Evolutionary conservation across 2,113 vertebrate species (phyloP).

Genomic region (Hiodon alosoides): DNA sequence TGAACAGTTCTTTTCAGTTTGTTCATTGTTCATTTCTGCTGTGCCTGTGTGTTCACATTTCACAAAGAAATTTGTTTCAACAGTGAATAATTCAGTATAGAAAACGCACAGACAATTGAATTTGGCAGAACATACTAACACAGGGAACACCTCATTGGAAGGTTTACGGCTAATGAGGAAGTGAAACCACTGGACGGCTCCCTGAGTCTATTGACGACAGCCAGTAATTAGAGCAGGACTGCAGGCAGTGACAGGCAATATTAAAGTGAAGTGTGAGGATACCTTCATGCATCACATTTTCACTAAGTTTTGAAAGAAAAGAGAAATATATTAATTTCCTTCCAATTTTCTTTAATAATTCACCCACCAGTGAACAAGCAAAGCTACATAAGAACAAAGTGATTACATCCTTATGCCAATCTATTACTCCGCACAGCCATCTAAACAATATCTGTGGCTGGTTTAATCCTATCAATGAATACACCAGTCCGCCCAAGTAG

Average conservation of each 20-base stretch:
- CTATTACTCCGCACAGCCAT: background rate
- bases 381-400: background rate
- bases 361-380: background rate
- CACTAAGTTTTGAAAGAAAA: too few species aligned
- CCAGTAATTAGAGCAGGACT: too few species aligned
- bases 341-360: background rate
- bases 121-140: background rate
- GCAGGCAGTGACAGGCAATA: too few species aligned
- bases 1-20: too few species aligned
- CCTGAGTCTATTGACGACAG: too few species aligned
- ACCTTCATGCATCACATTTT: too few species aligned
- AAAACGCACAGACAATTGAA: background rate
- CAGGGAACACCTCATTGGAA: background rate
- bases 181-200: background rate
- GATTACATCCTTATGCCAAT: background rate
- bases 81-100: slow-evolving; percentile 32
- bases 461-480: background rate
- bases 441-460: background rate
- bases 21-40: background rate
- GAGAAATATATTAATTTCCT: too few species aligned
- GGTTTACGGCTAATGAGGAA: background rate
- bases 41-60: background rate
- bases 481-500: background rate
- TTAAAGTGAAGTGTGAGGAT: too few species aligned
- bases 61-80: too few species aligned